phyloP scores from a whole-genome alignment of 30 jellyfish, hydroid and myxozoan genomes.

The Turritopsis dohrnii region DNA sequence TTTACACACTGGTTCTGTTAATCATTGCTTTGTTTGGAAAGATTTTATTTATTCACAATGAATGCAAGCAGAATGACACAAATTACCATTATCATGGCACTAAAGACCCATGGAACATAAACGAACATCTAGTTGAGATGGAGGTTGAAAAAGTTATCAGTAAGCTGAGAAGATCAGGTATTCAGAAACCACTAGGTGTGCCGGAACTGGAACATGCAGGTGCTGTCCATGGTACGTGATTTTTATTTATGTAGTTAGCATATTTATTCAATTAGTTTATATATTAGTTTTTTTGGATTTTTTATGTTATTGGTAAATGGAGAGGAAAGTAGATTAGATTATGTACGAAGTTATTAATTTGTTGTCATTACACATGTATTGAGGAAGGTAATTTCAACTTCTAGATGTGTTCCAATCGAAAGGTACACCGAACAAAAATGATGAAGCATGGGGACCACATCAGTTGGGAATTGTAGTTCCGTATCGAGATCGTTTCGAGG shows the following conservation, averaged over 20 bases:
- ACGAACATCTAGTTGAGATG: constrained; percentile 26
- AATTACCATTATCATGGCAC: neutral
- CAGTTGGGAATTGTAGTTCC: constrained; percentile 83
- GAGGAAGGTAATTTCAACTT: neutral
- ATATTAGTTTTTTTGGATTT: too few relatives aligned
- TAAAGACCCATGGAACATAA: constrained; percentile 17
- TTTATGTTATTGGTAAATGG: neutral
- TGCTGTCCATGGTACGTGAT: neutral
- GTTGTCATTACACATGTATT: too few relatives aligned
- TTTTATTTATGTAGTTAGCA: too few relatives aligned
- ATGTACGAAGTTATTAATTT: neutral
- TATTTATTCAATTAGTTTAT: too few relatives aligned
- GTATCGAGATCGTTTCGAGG: constrained; percentile 94
- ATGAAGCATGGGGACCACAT: constrained; percentile 63
- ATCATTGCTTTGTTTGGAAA: constrained; percentile 20
- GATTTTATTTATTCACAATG: constrained; percentile 11
- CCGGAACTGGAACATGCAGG: constrained; percentile 18
- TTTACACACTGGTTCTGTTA: neutral
- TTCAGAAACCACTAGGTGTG: constrained; percentile 12
- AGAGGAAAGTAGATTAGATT: neutral
- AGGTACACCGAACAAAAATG: neutral
- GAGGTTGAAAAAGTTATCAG: constrained; percentile 3
- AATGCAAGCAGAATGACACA: constrained; percentile 6
- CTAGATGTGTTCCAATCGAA: constrained; percentile 1
- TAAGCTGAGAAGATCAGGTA: constrained; percentile 1